phyloP scores from a whole-genome alignment of 2,113 vertebrate species.

The Tamias sibiricus region DNA sequence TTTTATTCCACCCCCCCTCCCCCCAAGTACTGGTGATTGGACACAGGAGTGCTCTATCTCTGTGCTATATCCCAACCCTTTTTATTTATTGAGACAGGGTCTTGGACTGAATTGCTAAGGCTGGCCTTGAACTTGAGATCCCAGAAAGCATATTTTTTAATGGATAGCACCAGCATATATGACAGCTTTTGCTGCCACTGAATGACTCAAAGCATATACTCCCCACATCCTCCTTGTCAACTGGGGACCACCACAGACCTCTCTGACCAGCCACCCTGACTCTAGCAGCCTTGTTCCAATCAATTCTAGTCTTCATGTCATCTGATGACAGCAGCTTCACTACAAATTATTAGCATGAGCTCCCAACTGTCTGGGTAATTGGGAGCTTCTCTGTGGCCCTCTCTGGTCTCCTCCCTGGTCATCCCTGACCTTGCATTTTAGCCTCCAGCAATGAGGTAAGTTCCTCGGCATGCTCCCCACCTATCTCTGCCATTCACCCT shows the following conservation, averaged over 20 bases:
- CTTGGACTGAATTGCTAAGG: not conserved
- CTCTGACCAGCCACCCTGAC: not conserved
- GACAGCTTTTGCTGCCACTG: too few relatives aligned
- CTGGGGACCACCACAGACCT: not conserved
- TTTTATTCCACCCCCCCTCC: too few relatives aligned
- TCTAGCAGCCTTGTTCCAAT: not conserved
- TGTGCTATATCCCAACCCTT: not conserved
- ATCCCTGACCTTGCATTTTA: not conserved
- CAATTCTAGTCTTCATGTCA: not conserved
- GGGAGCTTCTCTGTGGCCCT: not conserved
- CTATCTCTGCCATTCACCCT: not conserved
- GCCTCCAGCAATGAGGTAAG: not conserved
- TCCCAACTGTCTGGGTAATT: not conserved
- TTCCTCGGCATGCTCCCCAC: not conserved
- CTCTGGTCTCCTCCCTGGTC: not conserved
- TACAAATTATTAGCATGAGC: not conserved
- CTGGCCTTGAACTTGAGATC: not conserved
- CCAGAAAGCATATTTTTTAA: not conserved
- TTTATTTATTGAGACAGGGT: not conserved
- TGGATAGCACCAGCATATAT: fast-evolving
- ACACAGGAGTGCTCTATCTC: not conserved
- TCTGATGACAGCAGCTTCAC: not conserved
- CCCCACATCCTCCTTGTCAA: not conserved
- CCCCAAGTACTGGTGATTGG: too few relatives aligned
- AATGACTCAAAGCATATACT: not conserved